Conservation (phyloP, 2,888 invertebrate genomes). For the Alloscopus bannaensis region DNA sequence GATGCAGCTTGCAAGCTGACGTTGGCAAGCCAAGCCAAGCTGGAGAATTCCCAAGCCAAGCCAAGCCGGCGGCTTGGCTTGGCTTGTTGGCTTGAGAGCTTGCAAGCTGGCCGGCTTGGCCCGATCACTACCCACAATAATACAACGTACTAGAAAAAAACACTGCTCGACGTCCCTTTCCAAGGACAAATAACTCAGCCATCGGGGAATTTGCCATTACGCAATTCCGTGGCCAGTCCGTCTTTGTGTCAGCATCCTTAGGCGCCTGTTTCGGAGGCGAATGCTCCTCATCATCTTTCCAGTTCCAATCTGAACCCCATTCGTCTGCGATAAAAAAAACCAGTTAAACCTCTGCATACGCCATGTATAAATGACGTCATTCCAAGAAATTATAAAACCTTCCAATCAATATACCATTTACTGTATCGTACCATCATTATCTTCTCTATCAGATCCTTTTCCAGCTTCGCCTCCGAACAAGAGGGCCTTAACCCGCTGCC, state of each 20-base stretch:
- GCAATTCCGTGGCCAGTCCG: conserved; percentile 82
- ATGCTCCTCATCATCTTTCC: conserved; percentile 61
- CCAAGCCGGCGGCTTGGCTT: no score
- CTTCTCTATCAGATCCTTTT: conserved; percentile 29
- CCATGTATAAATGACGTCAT: background rate
- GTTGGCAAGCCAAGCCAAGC: no score
- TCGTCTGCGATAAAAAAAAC: conserved; percentile 8
- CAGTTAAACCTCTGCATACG: background rate
- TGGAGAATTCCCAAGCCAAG: background rate
- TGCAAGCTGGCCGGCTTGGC: background rate
- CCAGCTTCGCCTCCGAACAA: conserved; percentile 30
- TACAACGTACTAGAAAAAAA: conserved; percentile 78
- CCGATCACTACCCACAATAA: conserved; percentile 18
- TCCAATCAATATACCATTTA: background rate
- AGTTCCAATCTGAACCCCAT: conserved; percentile 65
- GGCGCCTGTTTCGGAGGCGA: background rate
- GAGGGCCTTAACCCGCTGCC: conserved; percentile 56
- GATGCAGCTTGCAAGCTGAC: no score
- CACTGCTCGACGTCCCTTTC: conserved; percentile 81
- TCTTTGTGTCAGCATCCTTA: background rate
- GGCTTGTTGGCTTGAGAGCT: no score
- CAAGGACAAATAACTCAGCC: conserved; percentile 83
- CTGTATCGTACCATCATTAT: conserved; percentile 15
- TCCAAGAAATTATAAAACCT: no score
- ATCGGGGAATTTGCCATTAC: conserved; percentile 83